phyloP scores from a whole-genome alignment of 2,888 invertebrate species.

The Tipula helvola region DNA sequence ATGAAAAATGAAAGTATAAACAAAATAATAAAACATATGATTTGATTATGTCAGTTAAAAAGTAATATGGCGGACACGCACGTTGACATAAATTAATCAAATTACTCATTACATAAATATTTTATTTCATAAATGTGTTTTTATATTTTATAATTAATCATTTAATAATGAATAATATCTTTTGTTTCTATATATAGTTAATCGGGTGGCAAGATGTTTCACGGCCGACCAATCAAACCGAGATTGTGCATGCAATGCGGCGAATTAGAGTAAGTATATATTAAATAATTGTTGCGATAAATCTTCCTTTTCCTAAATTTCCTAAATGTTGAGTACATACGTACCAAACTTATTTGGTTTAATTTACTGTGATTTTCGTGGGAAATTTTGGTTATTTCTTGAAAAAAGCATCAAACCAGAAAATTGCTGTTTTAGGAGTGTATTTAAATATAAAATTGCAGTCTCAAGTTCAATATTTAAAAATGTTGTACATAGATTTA shows the following conservation, averaged over 20 bases:
- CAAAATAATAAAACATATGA: neutral
- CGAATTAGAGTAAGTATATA: constrained; percentile 76
- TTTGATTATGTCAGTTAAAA: neutral
- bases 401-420: neutral
- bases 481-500: too few relatives aligned
- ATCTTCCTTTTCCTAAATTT: too few relatives aligned
- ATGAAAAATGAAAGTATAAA: neutral
- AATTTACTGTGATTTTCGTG: neutral
- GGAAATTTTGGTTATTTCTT: neutral
- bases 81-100: neutral
- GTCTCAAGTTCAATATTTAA: neutral
- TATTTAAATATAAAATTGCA: neutral
- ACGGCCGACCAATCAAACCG: constrained; percentile 88
- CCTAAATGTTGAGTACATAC: neutral
- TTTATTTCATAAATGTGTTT: neutral
- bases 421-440: neutral
- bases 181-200: constrained; percentile 58
- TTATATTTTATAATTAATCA: neutral
- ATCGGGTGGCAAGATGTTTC: constrained; percentile 97
- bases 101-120: neutral
- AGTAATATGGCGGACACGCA: neutral
- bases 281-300: neutral
- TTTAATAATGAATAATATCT: neutral
- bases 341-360: neutral
- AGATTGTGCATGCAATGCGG: constrained; percentile 98